Conservation (phyloP, 2,888 invertebrate species). For the Polyommatus iphigenia region DNA sequence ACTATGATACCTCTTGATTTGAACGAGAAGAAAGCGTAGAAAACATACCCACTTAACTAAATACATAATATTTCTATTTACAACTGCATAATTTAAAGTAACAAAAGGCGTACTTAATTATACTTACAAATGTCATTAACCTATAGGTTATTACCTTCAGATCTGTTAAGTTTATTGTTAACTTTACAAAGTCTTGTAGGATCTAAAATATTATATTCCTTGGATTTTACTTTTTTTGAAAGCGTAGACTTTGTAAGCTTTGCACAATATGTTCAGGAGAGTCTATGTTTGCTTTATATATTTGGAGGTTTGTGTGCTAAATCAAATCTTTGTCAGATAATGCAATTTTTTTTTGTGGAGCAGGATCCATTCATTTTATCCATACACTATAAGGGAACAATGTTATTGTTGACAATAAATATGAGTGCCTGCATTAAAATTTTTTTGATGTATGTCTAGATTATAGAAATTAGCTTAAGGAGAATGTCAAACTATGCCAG, state of each 20-base stretch:
- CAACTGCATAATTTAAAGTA: background rate
- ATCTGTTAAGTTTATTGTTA: background rate
- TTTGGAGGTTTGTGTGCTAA: background rate
- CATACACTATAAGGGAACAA: background rate
- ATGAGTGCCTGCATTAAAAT: slow-evolving; percentile 10
- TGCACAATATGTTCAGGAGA: slow-evolving; percentile 5
- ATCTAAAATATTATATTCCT: background rate
- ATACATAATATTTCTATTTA: background rate
- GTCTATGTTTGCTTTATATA: background rate
- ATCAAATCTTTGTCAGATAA: background rate
- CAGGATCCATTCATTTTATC: too few relatives aligned
- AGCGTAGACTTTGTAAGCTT: background rate
- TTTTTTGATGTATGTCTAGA: background rate
- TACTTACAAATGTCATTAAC: background rate
- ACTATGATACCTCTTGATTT: slow-evolving; percentile 68
- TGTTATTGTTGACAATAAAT: background rate
- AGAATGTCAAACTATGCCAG: slow-evolving; percentile 28
- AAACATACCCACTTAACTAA: background rate
- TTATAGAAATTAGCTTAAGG: background rate
- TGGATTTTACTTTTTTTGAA: background rate
- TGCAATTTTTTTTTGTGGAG: background rate
- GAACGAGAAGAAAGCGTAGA: slow-evolving; percentile 58
- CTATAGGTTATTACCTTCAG: background rate
- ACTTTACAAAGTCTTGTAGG: background rate
- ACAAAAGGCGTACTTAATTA: background rate